Conservation (phyloP, 2,113 vertebrate species). For the Antigone vipio region DNA sequence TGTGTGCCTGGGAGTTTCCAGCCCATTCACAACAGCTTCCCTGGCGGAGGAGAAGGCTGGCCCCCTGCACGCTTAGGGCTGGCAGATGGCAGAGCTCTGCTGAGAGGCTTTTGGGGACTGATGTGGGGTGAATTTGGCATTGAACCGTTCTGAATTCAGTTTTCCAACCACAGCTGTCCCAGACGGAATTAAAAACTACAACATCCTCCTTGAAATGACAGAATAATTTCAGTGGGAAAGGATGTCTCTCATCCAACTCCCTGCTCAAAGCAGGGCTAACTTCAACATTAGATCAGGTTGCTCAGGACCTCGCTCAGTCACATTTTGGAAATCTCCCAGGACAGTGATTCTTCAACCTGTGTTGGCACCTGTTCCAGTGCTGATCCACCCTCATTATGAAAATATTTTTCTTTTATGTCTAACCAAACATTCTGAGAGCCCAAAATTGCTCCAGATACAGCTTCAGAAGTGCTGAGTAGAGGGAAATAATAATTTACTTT, state of each 20-base stretch:
- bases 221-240: neutral
- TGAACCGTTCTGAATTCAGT: neutral
- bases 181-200: neutral
- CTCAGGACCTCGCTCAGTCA: neutral
- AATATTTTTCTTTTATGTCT: conserved; percentile 28
- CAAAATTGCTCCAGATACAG: neutral
- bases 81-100: neutral
- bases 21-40: neutral
- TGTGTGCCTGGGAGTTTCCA: neutral
- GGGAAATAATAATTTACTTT: conserved; percentile 33
- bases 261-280: neutral
- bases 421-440: conserved; percentile 19
- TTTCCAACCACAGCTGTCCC: neutral
- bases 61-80: neutral
- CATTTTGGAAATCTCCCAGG: conserved; percentile 29
- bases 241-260: neutral
- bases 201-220: neutral
- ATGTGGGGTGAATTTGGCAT: neutral
- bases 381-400: conserved; percentile 16
- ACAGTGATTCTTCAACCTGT: conserved; percentile 8
- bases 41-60: neutral
- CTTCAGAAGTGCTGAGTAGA: conserved; percentile 24
- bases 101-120: neutral
- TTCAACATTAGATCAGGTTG: neutral
- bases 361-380: conserved; percentile 9